These are phyloP conservation scores for Acyrthosiphon pisum DNA, from an alignment of 1,140 invertebrate species.

Conservation along the genomic window DNA sequence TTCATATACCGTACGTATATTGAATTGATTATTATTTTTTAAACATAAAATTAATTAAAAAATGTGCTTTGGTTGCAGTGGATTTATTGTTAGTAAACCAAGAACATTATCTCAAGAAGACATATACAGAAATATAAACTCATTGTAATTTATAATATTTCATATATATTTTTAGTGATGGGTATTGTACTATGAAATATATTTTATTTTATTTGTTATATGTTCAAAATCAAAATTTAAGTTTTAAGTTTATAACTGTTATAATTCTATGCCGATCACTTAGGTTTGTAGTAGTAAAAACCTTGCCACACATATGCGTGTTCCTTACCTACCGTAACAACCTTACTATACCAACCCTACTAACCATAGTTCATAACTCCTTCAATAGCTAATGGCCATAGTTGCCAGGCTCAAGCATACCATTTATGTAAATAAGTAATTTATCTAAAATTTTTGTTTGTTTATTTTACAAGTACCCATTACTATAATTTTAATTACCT, in stretches of 20 bases:
- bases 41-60: neutral
- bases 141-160: slow-evolving; percentile 64
- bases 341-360: no score
- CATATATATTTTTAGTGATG: neutral
- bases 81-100: slow-evolving; percentile 72
- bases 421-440: neutral
- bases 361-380: no score
- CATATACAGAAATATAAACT: slow-evolving; percentile 79
- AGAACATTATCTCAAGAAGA: slow-evolving; percentile 80
- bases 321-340: no score
- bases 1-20: slow-evolving; percentile 75
- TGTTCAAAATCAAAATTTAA: neutral
- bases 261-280: no score
- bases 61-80: slow-evolving; percentile 68
- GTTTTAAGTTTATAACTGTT: no score
- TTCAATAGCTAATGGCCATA: no score
- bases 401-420: neutral
- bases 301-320: no score
- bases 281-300: no score
- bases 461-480: slow-evolving; percentile 1
- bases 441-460: neutral
- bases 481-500: neutral
- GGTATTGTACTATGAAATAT: neutral
- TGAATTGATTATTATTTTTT: neutral
- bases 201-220: neutral